These are phyloP conservation scores for Homarus gammarus DNA, from an alignment of 2,888 invertebrate species.

Conservation along the genomic window DNA sequence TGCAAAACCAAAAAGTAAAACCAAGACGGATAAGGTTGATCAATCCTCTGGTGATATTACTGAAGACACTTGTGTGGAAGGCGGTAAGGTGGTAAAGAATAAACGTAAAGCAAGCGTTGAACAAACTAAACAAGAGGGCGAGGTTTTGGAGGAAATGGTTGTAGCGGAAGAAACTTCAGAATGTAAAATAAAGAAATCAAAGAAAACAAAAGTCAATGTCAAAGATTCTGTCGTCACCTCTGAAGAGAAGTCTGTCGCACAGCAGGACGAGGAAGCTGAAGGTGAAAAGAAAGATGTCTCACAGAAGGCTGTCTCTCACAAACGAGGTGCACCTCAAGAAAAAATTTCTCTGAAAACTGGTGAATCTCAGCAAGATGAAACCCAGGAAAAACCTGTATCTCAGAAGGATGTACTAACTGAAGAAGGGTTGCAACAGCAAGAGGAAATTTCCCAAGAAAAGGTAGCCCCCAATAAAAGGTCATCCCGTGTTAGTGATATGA, in stretches of 20 bases:
- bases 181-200: conserved; percentile 26
- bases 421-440: neutral
- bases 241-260: neutral
- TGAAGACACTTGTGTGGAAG: neutral
- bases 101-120: conserved; percentile 26
- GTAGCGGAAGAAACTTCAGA: conserved; percentile 30
- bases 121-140: conserved; percentile 13
- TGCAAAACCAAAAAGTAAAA: conserved; percentile 18
- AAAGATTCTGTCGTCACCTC: neutral
- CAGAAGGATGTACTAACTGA: conserved; percentile 4
- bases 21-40: neutral
- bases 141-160: conserved; percentile 21
- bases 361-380: neutral
- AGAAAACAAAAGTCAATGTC: conserved; percentile 7
- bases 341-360: neutral
- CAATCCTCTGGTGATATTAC: neutral
- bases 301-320: neutral
- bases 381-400: neutral
- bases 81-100: conserved; percentile 12
- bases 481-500: conserved; percentile 28
- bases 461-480: neutral
- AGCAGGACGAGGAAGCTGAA: neutral
- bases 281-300: neutral
- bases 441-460: conserved; percentile 17
- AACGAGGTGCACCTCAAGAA: neutral